A percentile compares a stretch with the other conserved stretches of the same genome.
phyloP scores from a whole-genome alignment of 2,797 vertebrate species.

The Capromys pilorides region DNA sequence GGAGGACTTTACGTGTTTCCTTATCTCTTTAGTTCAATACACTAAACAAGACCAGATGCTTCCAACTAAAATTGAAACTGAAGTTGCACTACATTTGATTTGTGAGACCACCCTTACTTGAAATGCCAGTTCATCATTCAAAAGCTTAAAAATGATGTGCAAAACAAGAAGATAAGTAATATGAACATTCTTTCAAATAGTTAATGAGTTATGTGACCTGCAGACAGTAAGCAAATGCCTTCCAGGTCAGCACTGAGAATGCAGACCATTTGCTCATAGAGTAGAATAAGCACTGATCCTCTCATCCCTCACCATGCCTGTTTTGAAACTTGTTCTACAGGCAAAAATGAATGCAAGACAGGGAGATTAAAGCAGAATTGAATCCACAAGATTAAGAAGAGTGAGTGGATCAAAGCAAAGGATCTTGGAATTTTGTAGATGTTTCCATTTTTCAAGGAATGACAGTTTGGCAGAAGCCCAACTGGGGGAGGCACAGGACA shows the following conservation, averaged over 20 bases:
- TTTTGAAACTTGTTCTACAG: background rate
- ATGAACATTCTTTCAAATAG: conserved; percentile 63
- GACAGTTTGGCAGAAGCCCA: background rate
- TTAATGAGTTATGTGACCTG: conserved; percentile 60
- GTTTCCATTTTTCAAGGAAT: background rate
- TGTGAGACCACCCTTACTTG: conserved; percentile 76
- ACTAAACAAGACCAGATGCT: conserved; percentile 75
- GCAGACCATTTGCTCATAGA: background rate
- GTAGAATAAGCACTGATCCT: background rate
- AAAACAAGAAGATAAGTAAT: conserved; percentile 70
- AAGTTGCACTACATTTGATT: conserved; percentile 72
- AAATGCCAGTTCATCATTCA: conserved; percentile 61
- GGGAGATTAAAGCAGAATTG: background rate
- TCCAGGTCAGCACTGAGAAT: conserved; percentile 35
- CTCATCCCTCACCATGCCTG: background rate
- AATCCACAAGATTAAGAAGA: background rate
- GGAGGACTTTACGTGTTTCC: conserved; percentile 40
- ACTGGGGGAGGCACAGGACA: background rate
- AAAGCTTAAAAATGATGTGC: conserved; percentile 68
- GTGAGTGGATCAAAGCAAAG: background rate
- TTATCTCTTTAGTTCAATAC: conserved; percentile 20
- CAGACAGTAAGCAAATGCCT: conserved; percentile 49
- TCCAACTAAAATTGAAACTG: conserved; percentile 56
- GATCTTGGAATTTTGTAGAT: background rate
- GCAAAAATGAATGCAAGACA: rapidly evolving